Evolutionary conservation across 1,140 invertebrate species (phyloP).

Genomic region (Metaphire vulgaris): DNA sequence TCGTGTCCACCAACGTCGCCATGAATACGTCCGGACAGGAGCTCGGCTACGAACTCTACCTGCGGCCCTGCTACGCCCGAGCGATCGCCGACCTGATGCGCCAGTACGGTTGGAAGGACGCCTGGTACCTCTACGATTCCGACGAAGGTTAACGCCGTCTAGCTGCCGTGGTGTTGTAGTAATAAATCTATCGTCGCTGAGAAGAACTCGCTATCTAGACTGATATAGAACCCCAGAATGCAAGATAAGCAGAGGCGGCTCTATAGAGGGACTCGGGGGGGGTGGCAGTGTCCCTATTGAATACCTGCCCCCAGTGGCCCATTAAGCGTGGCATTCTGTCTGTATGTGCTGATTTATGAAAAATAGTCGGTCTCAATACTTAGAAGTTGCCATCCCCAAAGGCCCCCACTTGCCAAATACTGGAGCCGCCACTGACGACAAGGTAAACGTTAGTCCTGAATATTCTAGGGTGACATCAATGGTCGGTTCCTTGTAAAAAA

Average conservation of each 20-base stretch:
- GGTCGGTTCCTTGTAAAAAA: neutral
- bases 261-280: neutral
- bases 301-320: no score
- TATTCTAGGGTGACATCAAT: neutral
- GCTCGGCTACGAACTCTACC: constrained; percentile 40
- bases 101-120: constrained; percentile 82
- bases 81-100: constrained; percentile 83
- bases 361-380: no score
- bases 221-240: neutral
- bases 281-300: neutral
- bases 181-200: neutral
- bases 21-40: constrained; percentile 16
- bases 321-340: no score
- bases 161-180: neutral
- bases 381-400: no score
- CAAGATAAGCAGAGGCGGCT: neutral
- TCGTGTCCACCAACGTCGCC: constrained; percentile 59
- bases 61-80: constrained; percentile 83
- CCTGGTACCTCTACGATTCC: constrained; percentile 90
- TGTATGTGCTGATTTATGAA: no score
- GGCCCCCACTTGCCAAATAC: no score
- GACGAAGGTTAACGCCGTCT: constrained; percentile 74
- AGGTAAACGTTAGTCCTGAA: no score
- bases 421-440: no score
- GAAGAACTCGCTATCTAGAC: neutral